Base-by-base conservation (phyloP, 2,113 vertebrate genomes). In the Ursus arctos region DNA sequence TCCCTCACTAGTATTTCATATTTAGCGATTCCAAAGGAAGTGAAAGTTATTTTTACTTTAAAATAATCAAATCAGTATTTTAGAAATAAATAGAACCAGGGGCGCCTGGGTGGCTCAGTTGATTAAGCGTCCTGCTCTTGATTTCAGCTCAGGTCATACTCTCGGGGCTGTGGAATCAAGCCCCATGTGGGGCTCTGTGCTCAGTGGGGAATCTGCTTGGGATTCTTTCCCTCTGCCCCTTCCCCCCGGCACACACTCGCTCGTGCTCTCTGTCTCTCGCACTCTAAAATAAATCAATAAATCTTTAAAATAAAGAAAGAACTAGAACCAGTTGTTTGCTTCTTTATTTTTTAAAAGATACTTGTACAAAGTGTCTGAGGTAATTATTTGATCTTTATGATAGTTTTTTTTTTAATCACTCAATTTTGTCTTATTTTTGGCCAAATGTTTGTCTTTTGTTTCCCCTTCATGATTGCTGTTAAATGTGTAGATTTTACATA, bases 401-500 rank as follows among this genome's bases (percentile, higher is more conserved):
- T n/a, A 51, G 43, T 8, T 49, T 51, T 57, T 51, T 67, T 7
- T 21, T 22, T 16, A 63, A 72, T 88, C 71, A 93, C 26, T 76
- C 16, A 9, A 0, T 85, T 89, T 93, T 81, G 4, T 59, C 9
- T 90, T 69, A 33, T 77, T 72, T 69, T 92, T 86, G 65, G 18
- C 22, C 76, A 83, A 4, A 57, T 80, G 19, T 82, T 65, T 77
- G 28, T n/a, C 59, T 26, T 33, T 77, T 21, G 28, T 9, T 3
- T 22, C 26, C 14, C n/a, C 55, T 85, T 81, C n/a, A 51, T 51
- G 12, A n/a, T 57, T 92, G 11, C 71, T 67, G 3, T 80, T 92
- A 88, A 94, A 83, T 91, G 47, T 61, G 88, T 33, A 89, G 72
- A 85, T 96, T 94, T 92, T 69, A 71, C 51, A 13, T 86, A 47